Conservation (phyloP, 2,113 vertebrate genomes). For the Trochalopteron elliotii region DNA sequence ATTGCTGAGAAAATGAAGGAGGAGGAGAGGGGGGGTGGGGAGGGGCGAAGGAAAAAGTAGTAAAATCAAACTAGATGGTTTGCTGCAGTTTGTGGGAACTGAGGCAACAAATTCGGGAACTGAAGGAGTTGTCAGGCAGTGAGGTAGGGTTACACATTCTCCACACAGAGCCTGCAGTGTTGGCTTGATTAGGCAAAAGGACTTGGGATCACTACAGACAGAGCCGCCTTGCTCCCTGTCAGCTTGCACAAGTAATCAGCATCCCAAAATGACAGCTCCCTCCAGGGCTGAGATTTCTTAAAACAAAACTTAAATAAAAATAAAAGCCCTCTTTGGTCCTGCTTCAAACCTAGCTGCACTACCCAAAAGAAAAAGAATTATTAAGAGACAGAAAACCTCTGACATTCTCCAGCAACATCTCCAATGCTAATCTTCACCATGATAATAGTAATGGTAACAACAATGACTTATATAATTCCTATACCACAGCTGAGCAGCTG, state of each 20-base stretch:
- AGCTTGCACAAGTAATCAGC: conserved; percentile 45
- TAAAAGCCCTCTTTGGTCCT: neutral
- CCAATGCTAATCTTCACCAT: neutral
- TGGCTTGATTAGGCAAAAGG: conserved; percentile 36
- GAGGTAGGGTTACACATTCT: conserved; percentile 34
- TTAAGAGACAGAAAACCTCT: neutral
- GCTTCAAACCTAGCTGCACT: neutral
- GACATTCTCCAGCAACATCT: neutral
- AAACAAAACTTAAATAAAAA: conserved; percentile 10
- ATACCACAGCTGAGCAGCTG: neutral
- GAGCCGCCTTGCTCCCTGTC: neutral
- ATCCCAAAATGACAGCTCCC: conserved; percentile 46
- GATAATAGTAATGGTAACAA: neutral
- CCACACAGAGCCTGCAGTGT: conserved; percentile 8
- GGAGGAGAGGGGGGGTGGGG: fast-evolving
- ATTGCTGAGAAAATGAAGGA: neutral
- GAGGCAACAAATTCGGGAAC: conserved; percentile 36
- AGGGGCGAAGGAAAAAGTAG: neutral
- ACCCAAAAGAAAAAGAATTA: neutral
- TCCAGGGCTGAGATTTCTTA: neutral
- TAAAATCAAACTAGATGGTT: conserved; percentile 20
- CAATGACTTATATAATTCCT: neutral
- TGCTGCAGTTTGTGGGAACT: conserved; percentile 3
- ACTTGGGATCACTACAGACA: conserved; percentile 15
- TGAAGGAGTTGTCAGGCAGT: conserved; percentile 29